Conservation (phyloP, 2,797 vertebrate genomes). For the Pseudochromis fuscus region DNA sequence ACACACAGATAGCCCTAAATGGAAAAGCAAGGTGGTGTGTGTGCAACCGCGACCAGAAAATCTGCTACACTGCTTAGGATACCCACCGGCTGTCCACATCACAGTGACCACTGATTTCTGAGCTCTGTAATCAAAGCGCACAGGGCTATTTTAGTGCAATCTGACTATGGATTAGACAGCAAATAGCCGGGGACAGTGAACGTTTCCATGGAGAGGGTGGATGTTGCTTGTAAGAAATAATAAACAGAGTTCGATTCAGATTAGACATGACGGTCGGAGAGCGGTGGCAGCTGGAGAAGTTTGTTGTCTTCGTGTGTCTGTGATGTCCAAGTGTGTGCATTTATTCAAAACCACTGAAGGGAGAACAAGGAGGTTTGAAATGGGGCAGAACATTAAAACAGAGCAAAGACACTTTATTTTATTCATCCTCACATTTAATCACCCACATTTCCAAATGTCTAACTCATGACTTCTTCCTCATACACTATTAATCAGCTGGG, state of each 20-base stretch:
- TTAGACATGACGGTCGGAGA: conserved; percentile 55
- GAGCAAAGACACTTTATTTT: conserved; percentile 16
- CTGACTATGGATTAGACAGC: conserved; percentile 83
- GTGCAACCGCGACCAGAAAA: conserved; percentile 72
- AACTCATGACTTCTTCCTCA: conserved; percentile 52
- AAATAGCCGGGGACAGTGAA: conserved; percentile 73
- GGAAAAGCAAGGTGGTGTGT: conserved; percentile 84
- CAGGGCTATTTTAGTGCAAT: conserved; percentile 85
- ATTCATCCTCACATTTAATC: conserved; percentile 52
- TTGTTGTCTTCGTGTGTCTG: conserved; percentile 30
- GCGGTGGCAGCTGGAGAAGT: conserved; percentile 49
- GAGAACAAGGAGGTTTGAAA: conserved; percentile 20
- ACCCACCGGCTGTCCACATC: conserved; percentile 84
- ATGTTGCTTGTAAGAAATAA: conserved; percentile 82
- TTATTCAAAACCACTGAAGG: conserved; percentile 37
- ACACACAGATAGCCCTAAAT: conserved; percentile 79
- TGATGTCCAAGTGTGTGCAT: background rate
- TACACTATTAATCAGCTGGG: conserved; percentile 65
- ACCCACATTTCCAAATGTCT: conserved; percentile 52
- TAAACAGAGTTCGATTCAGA: conserved; percentile 83
- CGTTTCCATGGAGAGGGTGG: conserved; percentile 84
- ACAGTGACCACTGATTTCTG: conserved; percentile 81
- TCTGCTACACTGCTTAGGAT: conserved; percentile 84
- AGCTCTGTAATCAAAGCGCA: conserved; percentile 85
- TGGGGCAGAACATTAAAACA: conserved; percentile 8